phyloP scores from a whole-genome alignment of 2,797 vertebrate species.

The Leptoclinus maculatus region DNA sequence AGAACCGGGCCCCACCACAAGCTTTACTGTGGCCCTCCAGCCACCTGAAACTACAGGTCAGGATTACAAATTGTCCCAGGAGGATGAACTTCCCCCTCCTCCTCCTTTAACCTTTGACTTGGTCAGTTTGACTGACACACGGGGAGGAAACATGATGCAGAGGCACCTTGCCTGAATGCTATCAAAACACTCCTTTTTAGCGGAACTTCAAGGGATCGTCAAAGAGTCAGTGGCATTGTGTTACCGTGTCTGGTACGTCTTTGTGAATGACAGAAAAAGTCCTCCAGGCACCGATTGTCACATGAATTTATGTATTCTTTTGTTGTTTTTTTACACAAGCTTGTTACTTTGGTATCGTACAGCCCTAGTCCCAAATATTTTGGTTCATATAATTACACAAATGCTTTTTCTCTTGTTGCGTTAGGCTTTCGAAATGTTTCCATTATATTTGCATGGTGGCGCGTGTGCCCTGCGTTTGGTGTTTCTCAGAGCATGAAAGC shows the following conservation, averaged over 20 bases:
- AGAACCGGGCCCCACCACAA: conserved; percentile 23
- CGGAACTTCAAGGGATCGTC: conserved; percentile 48
- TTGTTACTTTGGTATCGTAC: conserved; percentile 37
- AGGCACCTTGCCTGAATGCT: conserved; percentile 44
- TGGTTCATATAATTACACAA: conserved; percentile 56
- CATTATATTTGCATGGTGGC: conserved; percentile 57
- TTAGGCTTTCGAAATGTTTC: conserved; percentile 51
- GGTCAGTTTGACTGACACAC: conserved; percentile 80
- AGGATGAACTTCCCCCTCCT: conserved; percentile 37
- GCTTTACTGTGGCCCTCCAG: conserved; percentile 37
- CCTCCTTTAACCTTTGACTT: conserved; percentile 72
- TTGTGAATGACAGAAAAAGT: conserved; percentile 31
- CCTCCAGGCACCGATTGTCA: conserved; percentile 19
- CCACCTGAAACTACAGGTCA: conserved; percentile 81
- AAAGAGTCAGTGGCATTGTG: conserved; percentile 52
- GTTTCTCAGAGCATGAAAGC: conserved; percentile 51
- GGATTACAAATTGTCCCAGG: conserved; percentile 68
- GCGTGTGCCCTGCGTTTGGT: conserved; percentile 48
- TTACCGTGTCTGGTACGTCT: conserved; percentile 56
- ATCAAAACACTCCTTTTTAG: conserved; percentile 66
- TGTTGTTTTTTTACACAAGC: conserved; percentile 13
- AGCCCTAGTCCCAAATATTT: conserved; percentile 42
- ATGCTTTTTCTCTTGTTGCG: conserved; percentile 52
- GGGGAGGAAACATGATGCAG: conserved; percentile 63
- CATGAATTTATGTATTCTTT: conserved; percentile 28